Evolutionary conservation across 2,113 vertebrate species (phyloP).

Genomic region (Seriola quinqueradiata): DNA sequence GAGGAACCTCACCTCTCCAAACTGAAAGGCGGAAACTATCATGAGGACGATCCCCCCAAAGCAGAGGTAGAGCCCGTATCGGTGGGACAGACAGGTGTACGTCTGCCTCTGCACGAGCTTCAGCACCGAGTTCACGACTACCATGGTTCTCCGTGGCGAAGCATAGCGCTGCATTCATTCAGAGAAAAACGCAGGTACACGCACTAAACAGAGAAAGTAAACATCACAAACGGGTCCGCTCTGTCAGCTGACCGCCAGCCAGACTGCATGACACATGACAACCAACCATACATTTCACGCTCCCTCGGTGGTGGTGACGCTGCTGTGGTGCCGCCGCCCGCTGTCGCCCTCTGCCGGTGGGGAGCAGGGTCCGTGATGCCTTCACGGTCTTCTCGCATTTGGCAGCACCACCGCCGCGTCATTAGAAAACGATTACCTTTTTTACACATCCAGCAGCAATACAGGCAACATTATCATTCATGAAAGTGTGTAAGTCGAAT

Average conservation of each 20-base stretch:
- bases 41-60: slow-evolving; percentile 96
- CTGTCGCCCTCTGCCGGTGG: slow-evolving; percentile 55
- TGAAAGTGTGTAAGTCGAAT: too few species aligned
- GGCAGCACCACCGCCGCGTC: too few species aligned
- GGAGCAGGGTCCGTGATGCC: background rate
- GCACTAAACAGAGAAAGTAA: slow-evolving; percentile 33
- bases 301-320: slow-evolving; percentile 57
- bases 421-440: too few species aligned
- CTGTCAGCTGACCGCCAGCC: slow-evolving; percentile 69
- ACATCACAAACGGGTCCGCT: slow-evolving; percentile 42
- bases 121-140: slow-evolving; percentile 88
- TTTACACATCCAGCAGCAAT: too few species aligned
- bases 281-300: slow-evolving; percentile 24
- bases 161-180: slow-evolving; percentile 79
- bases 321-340: background rate
- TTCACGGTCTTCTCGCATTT: background rate
- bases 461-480: too few species aligned
- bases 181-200: slow-evolving; percentile 1
- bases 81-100: slow-evolving; percentile 97
- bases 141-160: slow-evolving; percentile 85
- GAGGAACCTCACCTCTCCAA: slow-evolving; percentile 91
- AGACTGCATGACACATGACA: slow-evolving; percentile 59
- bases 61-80: slow-evolving; percentile 96
- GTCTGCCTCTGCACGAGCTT: slow-evolving; percentile 97
- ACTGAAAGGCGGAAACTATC: slow-evolving; percentile 97